Evolutionary conservation across 2,113 vertebrate genomes (phyloP).

Genomic region (Nematolebias whitei): DNA sequence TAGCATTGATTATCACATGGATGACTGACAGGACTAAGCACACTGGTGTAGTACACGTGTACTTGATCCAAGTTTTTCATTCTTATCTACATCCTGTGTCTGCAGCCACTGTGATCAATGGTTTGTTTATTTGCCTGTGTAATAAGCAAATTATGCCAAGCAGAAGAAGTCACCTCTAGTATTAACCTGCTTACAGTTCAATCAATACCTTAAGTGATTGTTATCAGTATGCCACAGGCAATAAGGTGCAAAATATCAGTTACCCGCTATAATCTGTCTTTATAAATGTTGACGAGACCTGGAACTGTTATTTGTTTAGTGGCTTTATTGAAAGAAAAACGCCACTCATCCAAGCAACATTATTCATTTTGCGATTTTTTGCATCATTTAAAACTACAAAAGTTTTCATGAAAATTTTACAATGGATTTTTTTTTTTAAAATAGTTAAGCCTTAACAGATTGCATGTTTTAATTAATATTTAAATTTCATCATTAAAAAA

Average conservation of each 20-base stretch:
- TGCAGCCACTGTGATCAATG: slow-evolving; percentile 70
- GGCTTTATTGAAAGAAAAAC: slow-evolving; percentile 21
- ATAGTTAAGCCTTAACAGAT: slow-evolving; percentile 13
- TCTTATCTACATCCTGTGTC: slow-evolving; percentile 60
- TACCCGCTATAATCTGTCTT: slow-evolving; percentile 42
- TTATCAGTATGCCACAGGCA: slow-evolving; percentile 69
- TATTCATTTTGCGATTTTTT: slow-evolving; percentile 34
- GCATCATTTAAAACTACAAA: slow-evolving; percentile 20
- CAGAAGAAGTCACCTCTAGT: slow-evolving; percentile 65
- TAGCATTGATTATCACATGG: slow-evolving; percentile 14
- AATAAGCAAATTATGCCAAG: slow-evolving; percentile 76
- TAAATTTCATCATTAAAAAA: neutral
- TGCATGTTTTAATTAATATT: slow-evolving; percentile 2
- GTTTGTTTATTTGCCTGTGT: slow-evolving; percentile 77
- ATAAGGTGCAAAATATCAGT: slow-evolving; percentile 50
- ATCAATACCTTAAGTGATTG: slow-evolving; percentile 79
- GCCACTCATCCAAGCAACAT: slow-evolving; percentile 31
- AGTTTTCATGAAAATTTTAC: slow-evolving; percentile 3
- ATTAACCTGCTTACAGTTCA: slow-evolving; percentile 79
- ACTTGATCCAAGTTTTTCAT: slow-evolving; percentile 42
- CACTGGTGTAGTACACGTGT: slow-evolving; percentile 37
- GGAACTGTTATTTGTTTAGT: slow-evolving; percentile 32
- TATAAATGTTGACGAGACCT: slow-evolving; percentile 43
- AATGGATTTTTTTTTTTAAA: slow-evolving; percentile 13
- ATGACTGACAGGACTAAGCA: slow-evolving; percentile 29